A percentile compares a stretch with the other conserved stretches of the same genome.
Evolutionary conservation across 1,140 invertebrate species (phyloP).

Genomic region (Pseudomyrmex sp.): DNA sequence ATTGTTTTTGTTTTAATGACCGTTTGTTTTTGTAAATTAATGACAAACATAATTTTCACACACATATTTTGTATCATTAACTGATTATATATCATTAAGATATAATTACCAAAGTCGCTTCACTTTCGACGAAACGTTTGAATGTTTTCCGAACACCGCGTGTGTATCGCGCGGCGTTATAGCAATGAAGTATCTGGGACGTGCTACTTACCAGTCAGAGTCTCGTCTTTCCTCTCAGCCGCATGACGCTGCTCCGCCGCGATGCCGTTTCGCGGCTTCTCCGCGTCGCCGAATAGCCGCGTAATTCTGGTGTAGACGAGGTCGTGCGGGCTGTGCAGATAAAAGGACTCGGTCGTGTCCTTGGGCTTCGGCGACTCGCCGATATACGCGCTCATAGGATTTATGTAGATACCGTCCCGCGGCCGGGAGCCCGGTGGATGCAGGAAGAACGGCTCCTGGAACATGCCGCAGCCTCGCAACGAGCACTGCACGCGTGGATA

Average conservation of each 20-base stretch:
- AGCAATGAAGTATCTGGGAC: conserved; percentile 71
- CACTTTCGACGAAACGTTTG: conserved; percentile 19
- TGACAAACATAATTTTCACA: neutral
- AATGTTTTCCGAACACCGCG: conserved; percentile 36
- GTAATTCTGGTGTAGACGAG: conserved; percentile 91
- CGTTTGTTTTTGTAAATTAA: conserved; percentile 11
- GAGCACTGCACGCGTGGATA: conserved; percentile 75
- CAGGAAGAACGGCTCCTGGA: conserved; percentile 84
- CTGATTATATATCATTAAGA: neutral
- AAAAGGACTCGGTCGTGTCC: conserved; percentile 90
- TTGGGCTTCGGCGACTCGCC: conserved; percentile 77
- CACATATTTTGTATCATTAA: too few relatives aligned
- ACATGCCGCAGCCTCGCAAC: conserved; percentile 80
- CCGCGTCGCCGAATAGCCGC: conserved; percentile 89
- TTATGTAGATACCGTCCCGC: conserved; percentile 92
- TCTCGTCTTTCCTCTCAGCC: conserved; percentile 81
- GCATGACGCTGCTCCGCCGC: conserved; percentile 64
- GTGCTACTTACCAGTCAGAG: conserved; percentile 82
- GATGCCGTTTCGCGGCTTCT: conserved; percentile 74
- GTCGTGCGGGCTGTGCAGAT: conserved; percentile 92
- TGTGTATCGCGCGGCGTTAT: conserved; percentile 20
- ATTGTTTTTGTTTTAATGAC: neutral
- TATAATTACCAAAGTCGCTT: neutral
- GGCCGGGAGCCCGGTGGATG: conserved; percentile 85
- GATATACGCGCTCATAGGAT: conserved; percentile 89